Evolutionary conservation across 30 jellyfish, hydroid and myxozoan species (phyloP).

Genomic region (Cassiopea xamachana): DNA sequence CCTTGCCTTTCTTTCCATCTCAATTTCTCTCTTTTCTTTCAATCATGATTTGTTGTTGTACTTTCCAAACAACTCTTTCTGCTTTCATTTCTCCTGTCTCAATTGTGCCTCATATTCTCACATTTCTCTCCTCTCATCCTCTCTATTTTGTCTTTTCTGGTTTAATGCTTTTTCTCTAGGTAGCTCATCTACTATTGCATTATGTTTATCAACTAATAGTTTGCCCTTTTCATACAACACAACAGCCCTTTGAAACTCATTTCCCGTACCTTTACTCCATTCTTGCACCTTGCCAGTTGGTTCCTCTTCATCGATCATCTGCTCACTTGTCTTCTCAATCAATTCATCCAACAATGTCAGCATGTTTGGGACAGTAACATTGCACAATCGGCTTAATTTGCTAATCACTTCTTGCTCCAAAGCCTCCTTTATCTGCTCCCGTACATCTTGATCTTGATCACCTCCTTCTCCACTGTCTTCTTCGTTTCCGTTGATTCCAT

Average conservation of each 20-base stretch:
- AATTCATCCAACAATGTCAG: conserved; percentile 21
- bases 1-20: conserved; percentile 52
- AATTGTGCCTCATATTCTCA: conserved; percentile 13
- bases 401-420: conserved; percentile 5
- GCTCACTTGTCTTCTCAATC: conserved; percentile 39
- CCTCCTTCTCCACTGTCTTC: conserved; percentile 18
- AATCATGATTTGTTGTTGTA: conserved; percentile 8
- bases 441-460: conserved; percentile 11
- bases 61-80: conserved; percentile 54
- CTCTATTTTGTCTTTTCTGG: conserved; percentile 46
- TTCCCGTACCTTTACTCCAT: conserved; percentile 13
- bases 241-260: conserved; percentile 19
- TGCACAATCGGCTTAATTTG: background rate
- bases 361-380: conserved; percentile 21
- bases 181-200: conserved; percentile 12
- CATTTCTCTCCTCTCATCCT: conserved; percentile 57
- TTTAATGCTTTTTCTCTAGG: background rate
- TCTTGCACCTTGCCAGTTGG: conserved; percentile 8
- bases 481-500: conserved; percentile 10
- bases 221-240: conserved; percentile 51
- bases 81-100: conserved; percentile 23
- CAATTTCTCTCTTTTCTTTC: conserved; percentile 60
- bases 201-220: background rate
- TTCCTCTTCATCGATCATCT: conserved; percentile 48
- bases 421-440: conserved; percentile 44